Evolutionary conservation across 1,140 invertebrate species (phyloP).

Genomic region (Zaprionus inermis): DNA sequence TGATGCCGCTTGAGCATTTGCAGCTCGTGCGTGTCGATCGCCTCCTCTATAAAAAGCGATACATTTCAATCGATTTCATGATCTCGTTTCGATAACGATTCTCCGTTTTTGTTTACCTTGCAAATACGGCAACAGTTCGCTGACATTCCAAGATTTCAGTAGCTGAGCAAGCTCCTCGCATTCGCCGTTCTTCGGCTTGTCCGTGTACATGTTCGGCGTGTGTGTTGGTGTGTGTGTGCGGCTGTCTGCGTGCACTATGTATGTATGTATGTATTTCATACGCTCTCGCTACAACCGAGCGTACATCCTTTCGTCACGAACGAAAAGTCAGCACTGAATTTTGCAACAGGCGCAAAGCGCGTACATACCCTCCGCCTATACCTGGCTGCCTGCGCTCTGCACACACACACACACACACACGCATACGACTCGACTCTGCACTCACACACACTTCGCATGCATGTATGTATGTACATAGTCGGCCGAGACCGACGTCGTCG

Average conservation of each 20-base stretch:
- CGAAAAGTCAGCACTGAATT: conserved; percentile 71
- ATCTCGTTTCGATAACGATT: neutral
- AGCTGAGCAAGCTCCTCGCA: conserved; percentile 65
- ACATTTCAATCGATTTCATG: no score
- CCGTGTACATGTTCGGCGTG: neutral
- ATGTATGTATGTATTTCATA: conserved; percentile 51
- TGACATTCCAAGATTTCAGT: conserved; percentile 65
- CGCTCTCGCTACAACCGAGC: conserved; percentile 62
- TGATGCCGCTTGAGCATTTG: conserved; percentile 74
- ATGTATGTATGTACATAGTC: conserved; percentile 1
- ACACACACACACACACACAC: conserved; percentile 39
- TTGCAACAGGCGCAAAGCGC: conserved; percentile 71
- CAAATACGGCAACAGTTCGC: conserved; percentile 65
- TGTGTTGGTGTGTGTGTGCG: neutral
- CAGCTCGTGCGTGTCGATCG: conserved; percentile 71
- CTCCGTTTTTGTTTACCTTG: conserved; percentile 57
- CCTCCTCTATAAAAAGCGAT: conserved; percentile 58
- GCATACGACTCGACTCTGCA: conserved; percentile 5
- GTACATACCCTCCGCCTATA: conserved; percentile 48
- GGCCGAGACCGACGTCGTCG: neutral
- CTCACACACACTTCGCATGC: neutral
- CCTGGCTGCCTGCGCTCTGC: conserved; percentile 26
- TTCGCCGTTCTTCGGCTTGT: conserved; percentile 43
- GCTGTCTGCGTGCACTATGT: neutral
- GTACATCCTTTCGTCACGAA: conserved; percentile 81